Conservation (phyloP, 1,140 invertebrate genomes). For the Formica selysi region DNA sequence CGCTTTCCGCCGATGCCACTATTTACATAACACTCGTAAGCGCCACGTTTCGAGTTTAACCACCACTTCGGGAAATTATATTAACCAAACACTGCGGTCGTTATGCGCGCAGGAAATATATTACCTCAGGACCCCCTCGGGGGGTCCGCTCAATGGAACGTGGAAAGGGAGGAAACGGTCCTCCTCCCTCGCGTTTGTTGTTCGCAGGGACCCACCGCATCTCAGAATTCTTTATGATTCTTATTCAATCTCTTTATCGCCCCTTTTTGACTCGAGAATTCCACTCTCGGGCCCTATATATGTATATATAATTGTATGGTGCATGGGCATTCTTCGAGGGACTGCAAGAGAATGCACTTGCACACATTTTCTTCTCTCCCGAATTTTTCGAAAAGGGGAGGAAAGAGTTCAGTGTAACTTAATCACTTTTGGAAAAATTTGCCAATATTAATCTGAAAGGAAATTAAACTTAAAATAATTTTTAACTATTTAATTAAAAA, state of each 20-base stretch:
- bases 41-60: slow-evolving; percentile 72
- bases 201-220: slow-evolving; percentile 61
- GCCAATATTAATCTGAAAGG: background rate
- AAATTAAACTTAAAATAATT: background rate
- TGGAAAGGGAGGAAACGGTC: slow-evolving; percentile 63
- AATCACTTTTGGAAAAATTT: background rate
- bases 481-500: background rate
- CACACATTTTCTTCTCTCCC: background rate
- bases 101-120: slow-evolving; percentile 74
- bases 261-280: slow-evolving; percentile 60
- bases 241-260: slow-evolving; percentile 72
- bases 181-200: slow-evolving; percentile 27
- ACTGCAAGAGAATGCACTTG: slow-evolving; percentile 20
- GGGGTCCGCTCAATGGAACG: slow-evolving; percentile 59
- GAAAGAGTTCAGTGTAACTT: background rate
- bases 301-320: background rate
- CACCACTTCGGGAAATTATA: slow-evolving; percentile 75
- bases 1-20: slow-evolving; percentile 39
- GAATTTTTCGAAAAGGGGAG: background rate
- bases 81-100: slow-evolving; percentile 77
- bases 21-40: slow-evolving; percentile 78
- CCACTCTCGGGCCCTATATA: slow-evolving; percentile 38
- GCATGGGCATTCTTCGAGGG: background rate
- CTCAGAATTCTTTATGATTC: slow-evolving; percentile 74
- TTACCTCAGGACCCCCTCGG: slow-evolving; percentile 64